A percentile compares a stretch with the other conserved stretches of the same genome.
phyloP scores from a whole-genome alignment of 1,140 invertebrate species.

The Temnothorax nylanderi region DNA sequence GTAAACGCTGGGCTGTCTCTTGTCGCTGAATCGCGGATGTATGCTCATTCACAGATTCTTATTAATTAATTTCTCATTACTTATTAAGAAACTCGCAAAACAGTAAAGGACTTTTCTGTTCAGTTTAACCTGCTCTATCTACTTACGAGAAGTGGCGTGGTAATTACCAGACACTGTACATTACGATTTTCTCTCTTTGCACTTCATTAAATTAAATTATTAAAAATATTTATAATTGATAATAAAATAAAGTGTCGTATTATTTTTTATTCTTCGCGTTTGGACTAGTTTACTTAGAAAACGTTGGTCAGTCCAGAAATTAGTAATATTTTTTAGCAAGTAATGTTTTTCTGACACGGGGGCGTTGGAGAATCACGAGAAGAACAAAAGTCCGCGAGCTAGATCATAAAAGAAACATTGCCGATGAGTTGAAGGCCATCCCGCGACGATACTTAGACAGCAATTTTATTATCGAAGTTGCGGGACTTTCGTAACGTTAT shows the following conservation, averaged over 20 bases:
- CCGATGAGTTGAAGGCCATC: slow-evolving; percentile 36
- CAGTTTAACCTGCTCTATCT: too few relatives aligned
- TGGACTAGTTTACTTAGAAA: background rate
- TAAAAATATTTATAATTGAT: background rate
- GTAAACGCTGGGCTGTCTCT: too few relatives aligned
- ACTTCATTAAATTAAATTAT: background rate
- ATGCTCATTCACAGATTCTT: too few relatives aligned
- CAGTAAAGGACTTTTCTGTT: too few relatives aligned
- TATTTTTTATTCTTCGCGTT: background rate
- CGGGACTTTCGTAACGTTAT: slow-evolving; percentile 62
- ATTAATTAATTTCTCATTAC: too few relatives aligned
- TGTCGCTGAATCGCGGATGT: too few relatives aligned
- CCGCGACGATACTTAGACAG: slow-evolving; percentile 56
- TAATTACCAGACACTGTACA: too few relatives aligned
- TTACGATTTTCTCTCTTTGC: background rate
- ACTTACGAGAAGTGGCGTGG: too few relatives aligned
- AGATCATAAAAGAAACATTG: slow-evolving; percentile 50
- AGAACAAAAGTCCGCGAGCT: background rate
- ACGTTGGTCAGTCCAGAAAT: background rate
- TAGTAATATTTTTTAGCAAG: background rate
- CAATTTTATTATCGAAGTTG: slow-evolving; percentile 67
- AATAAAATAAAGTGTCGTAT: background rate
- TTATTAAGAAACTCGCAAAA: too few relatives aligned
- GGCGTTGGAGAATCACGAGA: background rate
- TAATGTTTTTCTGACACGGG: background rate